Conservation (phyloP, 2,888 invertebrate genomes). For the Phalera bucephala region DNA sequence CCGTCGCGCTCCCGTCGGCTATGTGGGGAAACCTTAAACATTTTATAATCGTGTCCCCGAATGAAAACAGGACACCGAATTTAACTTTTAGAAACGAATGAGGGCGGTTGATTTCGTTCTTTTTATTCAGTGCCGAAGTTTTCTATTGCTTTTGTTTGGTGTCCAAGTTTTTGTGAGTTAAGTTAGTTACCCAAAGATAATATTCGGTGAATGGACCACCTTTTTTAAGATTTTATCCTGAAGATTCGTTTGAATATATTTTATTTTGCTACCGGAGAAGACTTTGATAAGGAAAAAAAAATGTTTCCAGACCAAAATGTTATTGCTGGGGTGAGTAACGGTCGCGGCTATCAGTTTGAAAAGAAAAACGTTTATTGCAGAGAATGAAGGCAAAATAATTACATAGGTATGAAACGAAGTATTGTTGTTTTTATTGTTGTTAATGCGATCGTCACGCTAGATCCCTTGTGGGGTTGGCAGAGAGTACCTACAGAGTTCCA, state of each 20-base stretch:
- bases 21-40: neutral
- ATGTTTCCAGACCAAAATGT: conserved; percentile 23
- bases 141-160: conserved; percentile 67
- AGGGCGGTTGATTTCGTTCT: conserved; percentile 63
- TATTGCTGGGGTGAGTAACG: conserved; percentile 27
- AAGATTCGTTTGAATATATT: conserved; percentile 72
- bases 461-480: too few relatives aligned
- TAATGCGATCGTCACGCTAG: too few relatives aligned
- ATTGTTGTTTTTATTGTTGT: too few relatives aligned
- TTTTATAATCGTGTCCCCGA: conserved; percentile 14
- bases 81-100: conserved; percentile 65
- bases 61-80: conserved; percentile 21
- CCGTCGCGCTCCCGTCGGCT: too few relatives aligned
- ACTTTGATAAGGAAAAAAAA: conserved; percentile 15
- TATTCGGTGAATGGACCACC: conserved; percentile 47
- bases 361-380: too few relatives aligned
- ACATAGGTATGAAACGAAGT: too few relatives aligned
- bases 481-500: too few relatives aligned
- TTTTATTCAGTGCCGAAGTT: conserved; percentile 74
- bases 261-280: conserved; percentile 51
- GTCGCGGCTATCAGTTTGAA: neutral
- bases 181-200: conserved; percentile 52
- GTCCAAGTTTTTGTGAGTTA: conserved; percentile 46
- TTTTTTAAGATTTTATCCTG: conserved; percentile 65
- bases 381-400: too few relatives aligned